Base-by-base conservation (phyloP, 2,797 vertebrate genomes). In the Epinephelus coioides region DNA sequence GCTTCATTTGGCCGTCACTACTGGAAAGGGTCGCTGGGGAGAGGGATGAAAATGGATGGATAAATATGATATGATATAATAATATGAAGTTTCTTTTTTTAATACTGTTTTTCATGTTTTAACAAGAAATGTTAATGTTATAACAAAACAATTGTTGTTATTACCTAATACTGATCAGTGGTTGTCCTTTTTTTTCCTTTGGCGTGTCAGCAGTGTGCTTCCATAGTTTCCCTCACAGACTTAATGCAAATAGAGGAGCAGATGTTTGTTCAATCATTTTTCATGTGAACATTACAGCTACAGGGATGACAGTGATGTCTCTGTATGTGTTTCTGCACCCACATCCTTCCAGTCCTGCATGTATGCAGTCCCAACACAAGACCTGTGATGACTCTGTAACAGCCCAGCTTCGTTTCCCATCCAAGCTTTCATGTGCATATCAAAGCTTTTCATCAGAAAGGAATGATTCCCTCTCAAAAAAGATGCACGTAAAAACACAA, bases 361-460 rank as follows among this genome's bases (percentile, higher is more conserved):
- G 21, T n/a, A 43, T 54, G 73, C n/a, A 56, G 47, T 51, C 17
- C 21, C 8, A 12, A 25, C 25, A 47, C 34, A 25, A 49, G 72
- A 18, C 12, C 17, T 43, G n/a, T 25, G 38, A 55, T 68, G 43
- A 25, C 13, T 64, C 63, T 63, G 54, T 60, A 43, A 47, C 25
- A 79, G 63, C 61, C 57, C 46, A 12, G 69, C 46, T 59, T 75
- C 47, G 51, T 81, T 83, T 82, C 34, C 60, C 51, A 54, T 38
- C 73, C 76, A 38, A 43, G 76, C 78, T 70, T 79, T 88, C 65
- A 84, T 86, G 78, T 79, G 75, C 46, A 64, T 84, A 82, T 85
- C 84, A 87, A 84, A 86, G 82, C 54, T 62, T n/a, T 51, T 79
- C 73, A 82, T 83, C 64, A 77, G 71, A 86, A 83, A 77, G 68